phyloP scores from a whole-genome alignment of 2,797 vertebrate genomes.

The Lepidocolaptes lacrymiger region DNA sequence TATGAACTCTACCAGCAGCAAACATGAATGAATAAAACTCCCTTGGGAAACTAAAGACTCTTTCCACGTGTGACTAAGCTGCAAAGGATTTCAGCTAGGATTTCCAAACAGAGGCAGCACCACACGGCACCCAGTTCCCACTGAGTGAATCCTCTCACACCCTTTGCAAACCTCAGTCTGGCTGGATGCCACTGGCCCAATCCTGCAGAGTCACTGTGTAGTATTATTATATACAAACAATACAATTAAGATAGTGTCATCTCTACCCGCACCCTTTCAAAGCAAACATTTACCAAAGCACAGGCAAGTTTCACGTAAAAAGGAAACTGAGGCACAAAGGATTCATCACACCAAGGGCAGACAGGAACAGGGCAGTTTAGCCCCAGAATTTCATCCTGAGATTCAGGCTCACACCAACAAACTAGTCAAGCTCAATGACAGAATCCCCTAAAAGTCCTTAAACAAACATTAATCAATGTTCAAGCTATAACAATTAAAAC shows the following conservation, averaged over 20 bases:
- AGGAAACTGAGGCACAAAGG: not conserved
- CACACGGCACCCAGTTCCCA: not conserved
- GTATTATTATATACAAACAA: not conserved
- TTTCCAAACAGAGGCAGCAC: not conserved
- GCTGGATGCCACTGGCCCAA: not conserved
- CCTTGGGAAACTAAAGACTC: not conserved
- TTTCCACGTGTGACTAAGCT: not conserved
- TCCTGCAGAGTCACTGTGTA: not conserved
- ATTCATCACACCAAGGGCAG: not conserved
- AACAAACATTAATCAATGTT: constrained; percentile 2
- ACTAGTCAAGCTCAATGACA: not conserved
- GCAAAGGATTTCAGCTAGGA: not conserved
- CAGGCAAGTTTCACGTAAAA: not conserved
- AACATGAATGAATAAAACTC: constrained; percentile 31
- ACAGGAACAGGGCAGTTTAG: not conserved
- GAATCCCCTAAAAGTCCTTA: not conserved
- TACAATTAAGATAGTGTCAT: not conserved
- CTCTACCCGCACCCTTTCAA: not conserved
- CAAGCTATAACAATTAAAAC: not conserved
- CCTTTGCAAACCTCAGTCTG: not conserved
- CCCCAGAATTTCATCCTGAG: not conserved
- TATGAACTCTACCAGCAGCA: not conserved
- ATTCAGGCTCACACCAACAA: not conserved
- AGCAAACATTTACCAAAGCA: not conserved
- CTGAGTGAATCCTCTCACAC: not conserved